Evolutionary conservation across 2,113 vertebrate genomes (phyloP).

Genomic region (mouse (Mus musculus)): DNA sequence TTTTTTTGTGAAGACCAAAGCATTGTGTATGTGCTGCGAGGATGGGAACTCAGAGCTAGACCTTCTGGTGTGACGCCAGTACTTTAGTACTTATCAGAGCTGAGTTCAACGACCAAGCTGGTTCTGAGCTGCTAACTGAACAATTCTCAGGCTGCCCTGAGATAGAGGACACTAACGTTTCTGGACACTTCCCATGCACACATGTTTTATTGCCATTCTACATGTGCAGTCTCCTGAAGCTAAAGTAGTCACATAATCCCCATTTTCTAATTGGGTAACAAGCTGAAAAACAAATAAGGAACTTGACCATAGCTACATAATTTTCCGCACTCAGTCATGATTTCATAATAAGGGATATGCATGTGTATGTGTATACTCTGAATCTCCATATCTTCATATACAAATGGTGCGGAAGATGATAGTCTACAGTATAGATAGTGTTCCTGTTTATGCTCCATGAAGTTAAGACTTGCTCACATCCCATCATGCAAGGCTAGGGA

Average conservation of each 20-base stretch:
- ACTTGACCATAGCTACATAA: background rate
- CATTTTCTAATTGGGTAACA: background rate
- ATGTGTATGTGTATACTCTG: background rate
- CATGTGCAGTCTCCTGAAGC: background rate
- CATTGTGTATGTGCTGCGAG: background rate
- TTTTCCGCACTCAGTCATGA: background rate
- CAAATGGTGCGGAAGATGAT: background rate
- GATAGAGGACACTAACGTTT: background rate
- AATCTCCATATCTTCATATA: background rate
- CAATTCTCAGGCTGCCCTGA: background rate
- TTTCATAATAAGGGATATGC: background rate
- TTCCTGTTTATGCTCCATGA: background rate
- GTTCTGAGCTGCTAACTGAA: slow-evolving; percentile 4
- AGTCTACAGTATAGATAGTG: too few relatives aligned
- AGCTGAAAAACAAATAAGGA: background rate
- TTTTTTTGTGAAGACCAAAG: slow-evolving; percentile 34
- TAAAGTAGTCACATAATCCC: background rate
- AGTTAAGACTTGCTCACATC: background rate
- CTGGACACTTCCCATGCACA: background rate
- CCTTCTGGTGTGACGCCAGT: background rate
- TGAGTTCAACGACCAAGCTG: background rate
- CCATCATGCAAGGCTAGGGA: background rate
- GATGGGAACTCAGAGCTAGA: background rate
- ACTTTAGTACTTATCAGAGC: background rate
- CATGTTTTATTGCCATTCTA: background rate